phyloP scores from a whole-genome alignment of 2,113 vertebrate species.

The Tachuris rubrigastra region DNA sequence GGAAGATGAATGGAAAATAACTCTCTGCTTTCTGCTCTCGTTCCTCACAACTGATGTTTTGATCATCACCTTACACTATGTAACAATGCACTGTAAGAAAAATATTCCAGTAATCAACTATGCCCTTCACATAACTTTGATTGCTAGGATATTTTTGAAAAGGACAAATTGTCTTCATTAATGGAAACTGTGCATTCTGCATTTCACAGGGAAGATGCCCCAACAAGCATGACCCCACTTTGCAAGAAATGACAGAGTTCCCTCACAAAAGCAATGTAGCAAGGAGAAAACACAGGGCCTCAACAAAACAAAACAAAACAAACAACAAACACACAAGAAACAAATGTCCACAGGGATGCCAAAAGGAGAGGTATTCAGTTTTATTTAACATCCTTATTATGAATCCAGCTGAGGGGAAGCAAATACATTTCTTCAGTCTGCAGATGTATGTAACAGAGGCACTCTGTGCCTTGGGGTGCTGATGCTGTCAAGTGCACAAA shows the following conservation, averaged over 20 bases:
- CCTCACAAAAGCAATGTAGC: background rate
- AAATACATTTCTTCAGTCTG: background rate
- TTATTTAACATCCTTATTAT: background rate
- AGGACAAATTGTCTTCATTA: slow-evolving; percentile 20
- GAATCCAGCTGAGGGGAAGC: background rate
- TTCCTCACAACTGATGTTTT: background rate
- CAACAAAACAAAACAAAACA: background rate
- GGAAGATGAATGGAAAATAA: background rate
- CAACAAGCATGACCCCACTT: background rate
- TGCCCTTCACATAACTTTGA: background rate
- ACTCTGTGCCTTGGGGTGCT: rapidly evolving
- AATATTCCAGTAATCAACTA: background rate
- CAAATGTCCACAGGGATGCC: background rate
- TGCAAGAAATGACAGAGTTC: background rate
- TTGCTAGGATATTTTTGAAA: background rate
- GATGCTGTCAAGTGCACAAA: background rate
- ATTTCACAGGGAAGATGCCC: background rate
- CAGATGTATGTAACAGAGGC: background rate
- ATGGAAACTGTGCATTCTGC: background rate
- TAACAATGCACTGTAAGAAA: background rate
- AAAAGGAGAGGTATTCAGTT: background rate
- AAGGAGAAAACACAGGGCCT: background rate
- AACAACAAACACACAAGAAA: background rate
- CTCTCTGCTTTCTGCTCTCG: background rate
- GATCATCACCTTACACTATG: background rate